A percentile compares a stretch with the other conserved stretches of the same genome.
These are phyloP conservation scores for Sylvilagus bachmani DNA, from an alignment of 2,113 vertebrate species.

Conservation along the genomic window DNA sequence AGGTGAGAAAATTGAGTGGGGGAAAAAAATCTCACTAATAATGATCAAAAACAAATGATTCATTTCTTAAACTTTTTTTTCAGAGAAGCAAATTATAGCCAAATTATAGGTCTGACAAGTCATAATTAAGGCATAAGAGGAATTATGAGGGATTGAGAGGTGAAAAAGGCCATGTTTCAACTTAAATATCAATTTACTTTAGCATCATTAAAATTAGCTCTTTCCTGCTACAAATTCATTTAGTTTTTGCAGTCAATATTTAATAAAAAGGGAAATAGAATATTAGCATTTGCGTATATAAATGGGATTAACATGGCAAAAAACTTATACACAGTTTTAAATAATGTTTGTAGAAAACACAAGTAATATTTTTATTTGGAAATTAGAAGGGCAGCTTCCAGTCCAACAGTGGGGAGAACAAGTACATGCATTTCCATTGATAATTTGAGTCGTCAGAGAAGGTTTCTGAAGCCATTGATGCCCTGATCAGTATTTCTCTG, in stretches of 20 bases:
- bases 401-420: background rate
- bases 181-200: constrained; percentile 79
- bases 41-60: constrained; percentile 81
- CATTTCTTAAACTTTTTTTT: constrained; percentile 78
- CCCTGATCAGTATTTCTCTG: background rate
- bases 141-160: constrained; percentile 66
- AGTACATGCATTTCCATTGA: background rate
- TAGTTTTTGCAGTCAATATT: constrained; percentile 60
- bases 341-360: constrained; percentile 12
- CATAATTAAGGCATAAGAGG: constrained; percentile 74
- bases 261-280: constrained; percentile 67
- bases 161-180: constrained; percentile 67
- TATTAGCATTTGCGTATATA: constrained; percentile 28
- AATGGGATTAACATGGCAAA: constrained; percentile 35
- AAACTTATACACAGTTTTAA: constrained; percentile 40
- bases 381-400: background rate
- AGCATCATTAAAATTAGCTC: constrained; percentile 68
- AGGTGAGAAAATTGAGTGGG: constrained; percentile 74
- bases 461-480: background rate
- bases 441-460: background rate
- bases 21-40: constrained; percentile 66
- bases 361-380: constrained; percentile 30
- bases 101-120: constrained; percentile 79
- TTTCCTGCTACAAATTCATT: constrained; percentile 68
- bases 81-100: constrained; percentile 73